These are phyloP conservation scores for Daboia siamensis DNA, from an alignment of 2,113 vertebrate species.

Conservation along the genomic window DNA sequence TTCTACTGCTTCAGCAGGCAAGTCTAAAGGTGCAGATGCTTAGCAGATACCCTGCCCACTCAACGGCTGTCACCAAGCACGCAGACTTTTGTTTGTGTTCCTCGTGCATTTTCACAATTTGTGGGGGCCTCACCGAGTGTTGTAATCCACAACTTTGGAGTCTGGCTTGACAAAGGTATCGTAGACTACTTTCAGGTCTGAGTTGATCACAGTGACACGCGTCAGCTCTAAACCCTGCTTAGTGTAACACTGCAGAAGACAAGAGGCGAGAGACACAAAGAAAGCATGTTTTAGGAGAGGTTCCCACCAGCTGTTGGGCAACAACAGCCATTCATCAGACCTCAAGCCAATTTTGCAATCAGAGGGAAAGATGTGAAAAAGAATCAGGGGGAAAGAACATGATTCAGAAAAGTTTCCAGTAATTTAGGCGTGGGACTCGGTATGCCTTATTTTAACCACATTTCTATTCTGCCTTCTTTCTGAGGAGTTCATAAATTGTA, in stretches of 20 bases:
- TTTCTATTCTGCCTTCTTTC: neutral
- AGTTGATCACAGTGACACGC: conserved; percentile 89
- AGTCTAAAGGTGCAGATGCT: neutral
- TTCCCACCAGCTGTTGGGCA: neutral
- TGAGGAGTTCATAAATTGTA: neutral
- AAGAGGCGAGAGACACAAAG: neutral
- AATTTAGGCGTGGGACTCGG: neutral
- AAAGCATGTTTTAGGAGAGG: fast-evolving
- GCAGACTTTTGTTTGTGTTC: no score
- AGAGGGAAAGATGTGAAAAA: neutral
- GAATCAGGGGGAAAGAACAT: neutral
- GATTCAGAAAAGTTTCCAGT: neutral
- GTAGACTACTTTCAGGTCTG: conserved; percentile 86
- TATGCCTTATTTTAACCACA: neutral
- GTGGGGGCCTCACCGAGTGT: conserved; percentile 77
- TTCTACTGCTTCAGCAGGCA: neutral
- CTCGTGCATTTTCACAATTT: neutral
- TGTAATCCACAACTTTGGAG: conserved; percentile 92
- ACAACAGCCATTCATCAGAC: neutral
- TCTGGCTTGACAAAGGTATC: conserved; percentile 94
- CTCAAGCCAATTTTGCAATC: no score
- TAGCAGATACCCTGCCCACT: neutral
- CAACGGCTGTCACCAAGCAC: neutral
- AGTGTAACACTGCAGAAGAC: conserved; percentile 86
- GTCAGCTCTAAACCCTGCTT: conserved; percentile 93